These are phyloP conservation scores for Alces alces DNA, from an alignment of 2,113 vertebrate species.

Conservation along the genomic window DNA sequence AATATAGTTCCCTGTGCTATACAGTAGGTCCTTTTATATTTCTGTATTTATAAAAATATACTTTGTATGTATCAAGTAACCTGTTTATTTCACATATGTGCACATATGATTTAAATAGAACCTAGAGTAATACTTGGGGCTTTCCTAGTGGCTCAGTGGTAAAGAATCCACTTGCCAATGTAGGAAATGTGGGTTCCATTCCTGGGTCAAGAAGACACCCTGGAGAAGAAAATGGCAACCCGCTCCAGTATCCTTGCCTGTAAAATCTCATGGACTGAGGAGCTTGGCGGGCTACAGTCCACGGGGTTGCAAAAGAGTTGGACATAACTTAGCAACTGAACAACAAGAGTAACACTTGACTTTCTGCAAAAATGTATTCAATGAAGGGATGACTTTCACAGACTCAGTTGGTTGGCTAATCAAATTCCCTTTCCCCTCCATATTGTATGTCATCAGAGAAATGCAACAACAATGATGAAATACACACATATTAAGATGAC, in stretches of 20 bases:
- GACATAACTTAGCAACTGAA: neutral
- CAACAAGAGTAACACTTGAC: neutral
- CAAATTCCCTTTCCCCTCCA: neutral
- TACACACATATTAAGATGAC: accelerated
- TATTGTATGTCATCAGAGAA: neutral
- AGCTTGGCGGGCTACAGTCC: accelerated
- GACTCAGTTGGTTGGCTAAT: neutral
- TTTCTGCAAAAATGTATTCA: neutral
- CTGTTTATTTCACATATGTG: neutral
- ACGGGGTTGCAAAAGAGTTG: neutral
- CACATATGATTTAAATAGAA: neutral
- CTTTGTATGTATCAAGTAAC: neutral
- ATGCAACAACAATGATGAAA: neutral
- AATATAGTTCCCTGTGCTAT: neutral
- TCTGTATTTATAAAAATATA: neutral
- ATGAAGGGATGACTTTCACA: neutral
- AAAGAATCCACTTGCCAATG: neutral
- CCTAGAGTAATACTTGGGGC: neutral
- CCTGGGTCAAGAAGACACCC: neutral
- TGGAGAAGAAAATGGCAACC: neutral
- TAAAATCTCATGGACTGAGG: neutral
- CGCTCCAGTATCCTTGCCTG: neutral
- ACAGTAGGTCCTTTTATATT: neutral
- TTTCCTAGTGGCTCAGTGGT: neutral
- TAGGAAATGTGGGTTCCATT: neutral